Conservation (phyloP, 2,888 invertebrate genomes). For the Mamestra brassicae region DNA sequence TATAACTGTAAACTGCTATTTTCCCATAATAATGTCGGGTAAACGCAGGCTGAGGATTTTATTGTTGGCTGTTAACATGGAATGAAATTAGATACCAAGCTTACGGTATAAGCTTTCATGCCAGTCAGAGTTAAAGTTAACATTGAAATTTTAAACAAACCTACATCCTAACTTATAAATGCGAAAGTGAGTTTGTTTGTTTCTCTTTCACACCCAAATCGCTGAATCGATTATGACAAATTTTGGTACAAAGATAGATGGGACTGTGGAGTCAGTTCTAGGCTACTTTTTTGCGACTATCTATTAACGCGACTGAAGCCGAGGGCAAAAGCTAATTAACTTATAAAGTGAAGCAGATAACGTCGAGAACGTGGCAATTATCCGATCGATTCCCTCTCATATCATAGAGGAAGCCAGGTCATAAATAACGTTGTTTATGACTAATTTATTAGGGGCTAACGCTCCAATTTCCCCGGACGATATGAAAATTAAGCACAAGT, state of each 20-base stretch:
- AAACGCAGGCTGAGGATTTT: conserved; percentile 21
- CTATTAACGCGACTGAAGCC: too few species aligned
- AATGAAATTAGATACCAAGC: conserved; percentile 34
- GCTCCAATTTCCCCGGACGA: conserved; percentile 38
- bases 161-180: neutral
- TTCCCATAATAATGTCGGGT: conserved; percentile 46
- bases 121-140: conserved; percentile 2
- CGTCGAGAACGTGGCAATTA: neutral
- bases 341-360: neutral
- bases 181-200: too few species aligned
- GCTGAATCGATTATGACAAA: neutral
- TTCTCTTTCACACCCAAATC: too few species aligned
- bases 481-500: conserved; percentile 50
- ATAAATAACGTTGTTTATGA: conserved; percentile 49
- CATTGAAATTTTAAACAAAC: neutral
- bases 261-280: too few species aligned
- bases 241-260: neutral
- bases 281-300: too few species aligned
- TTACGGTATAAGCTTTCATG: conserved; percentile 15
- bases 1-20: conserved; percentile 56
- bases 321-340: neutral
- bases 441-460: conserved; percentile 39
- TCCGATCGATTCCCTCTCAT: conserved; percentile 15
- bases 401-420: conserved; percentile 19
- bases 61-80: conserved; percentile 34